A percentile compares a stretch with the other conserved stretches of the same genome.
Conservation (phyloP, 2,113 vertebrate species). For the Chaetops frenatus region DNA sequence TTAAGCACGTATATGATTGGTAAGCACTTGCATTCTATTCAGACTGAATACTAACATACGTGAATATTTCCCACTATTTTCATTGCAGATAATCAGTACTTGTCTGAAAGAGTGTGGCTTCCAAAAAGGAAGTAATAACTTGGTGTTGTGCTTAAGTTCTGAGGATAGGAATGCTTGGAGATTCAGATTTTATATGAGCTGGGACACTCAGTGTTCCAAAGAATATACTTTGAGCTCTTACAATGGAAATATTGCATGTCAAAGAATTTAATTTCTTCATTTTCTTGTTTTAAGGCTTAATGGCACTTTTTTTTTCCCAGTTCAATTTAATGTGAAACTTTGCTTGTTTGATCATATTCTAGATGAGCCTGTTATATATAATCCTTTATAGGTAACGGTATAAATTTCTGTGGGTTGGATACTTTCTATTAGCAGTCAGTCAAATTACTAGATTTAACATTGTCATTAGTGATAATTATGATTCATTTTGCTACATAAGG, state of each 20-base stretch:
- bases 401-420: constrained; percentile 33
- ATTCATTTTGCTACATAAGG: constrained; percentile 2
- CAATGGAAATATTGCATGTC: not conserved
- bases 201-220: not conserved
- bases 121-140: not conserved
- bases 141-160: not conserved
- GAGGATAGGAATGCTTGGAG: not conserved
- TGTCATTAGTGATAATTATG: constrained; percentile 56
- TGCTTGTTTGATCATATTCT: constrained; percentile 14
- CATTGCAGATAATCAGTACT: not conserved
- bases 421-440: constrained; percentile 34
- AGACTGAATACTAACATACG: not conserved
- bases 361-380: not conserved
- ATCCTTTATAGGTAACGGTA: not conserved
- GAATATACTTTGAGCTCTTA: not conserved
- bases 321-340: constrained; percentile 15
- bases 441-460: constrained; percentile 47
- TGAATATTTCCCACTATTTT: not conserved
- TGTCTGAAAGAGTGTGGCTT: not conserved
- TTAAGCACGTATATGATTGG: not conserved
- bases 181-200: not conserved
- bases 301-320: not conserved
- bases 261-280: not conserved
- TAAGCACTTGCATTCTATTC: not conserved
- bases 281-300: not conserved